Percentiles rank a stretch among this genome's conserved stretches.
These are phyloP conservation scores for Sinosuthora webbiana DNA, from an alignment of 2,113 vertebrate genomes.

Conservation along the genomic window DNA sequence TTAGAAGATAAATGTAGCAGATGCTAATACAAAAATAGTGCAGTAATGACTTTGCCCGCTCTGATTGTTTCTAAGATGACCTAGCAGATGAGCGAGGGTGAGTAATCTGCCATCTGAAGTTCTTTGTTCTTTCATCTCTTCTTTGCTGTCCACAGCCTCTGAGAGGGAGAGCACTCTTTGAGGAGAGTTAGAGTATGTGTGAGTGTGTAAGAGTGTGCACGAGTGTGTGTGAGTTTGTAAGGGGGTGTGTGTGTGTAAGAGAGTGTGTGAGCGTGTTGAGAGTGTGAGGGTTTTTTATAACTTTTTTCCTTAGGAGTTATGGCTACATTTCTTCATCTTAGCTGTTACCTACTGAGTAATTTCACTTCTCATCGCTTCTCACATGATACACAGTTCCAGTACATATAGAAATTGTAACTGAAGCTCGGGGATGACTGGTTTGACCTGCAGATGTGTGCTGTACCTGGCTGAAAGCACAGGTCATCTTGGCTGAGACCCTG, in stretches of 20 bases:
- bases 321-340: not conserved
- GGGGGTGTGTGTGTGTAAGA: not conserved
- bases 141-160: not conserved
- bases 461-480: not conserved
- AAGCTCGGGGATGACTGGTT: not conserved
- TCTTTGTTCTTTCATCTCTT: conserved; percentile 24
- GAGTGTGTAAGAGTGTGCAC: not conserved
- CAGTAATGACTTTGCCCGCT: conserved; percentile 1
- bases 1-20: conserved; percentile 13
- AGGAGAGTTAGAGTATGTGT: not conserved
- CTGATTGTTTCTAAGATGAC: conserved; percentile 37
- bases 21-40: not conserved
- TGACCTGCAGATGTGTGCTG: not conserved
- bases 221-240: not conserved
- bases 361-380: not conserved
- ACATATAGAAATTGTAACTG: not conserved
- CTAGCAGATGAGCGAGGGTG: not conserved
- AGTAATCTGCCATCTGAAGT: conserved; percentile 32
- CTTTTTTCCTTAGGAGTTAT: not conserved
- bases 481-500: not conserved
- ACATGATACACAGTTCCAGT: not conserved
- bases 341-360: not conserved
- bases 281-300: not conserved
- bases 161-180: not conserved
- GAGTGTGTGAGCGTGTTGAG: not conserved